These are phyloP conservation scores for Anser brachyrhynchus DNA, from an alignment of 2,113 vertebrate species.

Conservation along the genomic window DNA sequence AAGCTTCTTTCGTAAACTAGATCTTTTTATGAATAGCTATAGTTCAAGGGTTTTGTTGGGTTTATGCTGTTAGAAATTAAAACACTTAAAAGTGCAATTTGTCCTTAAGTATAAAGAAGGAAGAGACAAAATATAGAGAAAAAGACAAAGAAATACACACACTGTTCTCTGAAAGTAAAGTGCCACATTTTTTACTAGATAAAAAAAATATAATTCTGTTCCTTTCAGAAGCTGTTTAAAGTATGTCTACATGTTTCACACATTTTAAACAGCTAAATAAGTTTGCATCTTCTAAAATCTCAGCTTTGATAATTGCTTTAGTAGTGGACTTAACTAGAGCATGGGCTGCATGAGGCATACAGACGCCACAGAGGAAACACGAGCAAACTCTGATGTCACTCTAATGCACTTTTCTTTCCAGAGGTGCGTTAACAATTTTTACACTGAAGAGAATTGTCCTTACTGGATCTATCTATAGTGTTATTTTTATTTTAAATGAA, in stretches of 20 bases:
- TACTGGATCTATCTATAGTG: not conserved
- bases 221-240: not conserved
- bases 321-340: not conserved
- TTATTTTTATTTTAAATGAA: constrained; percentile 31
- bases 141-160: not conserved
- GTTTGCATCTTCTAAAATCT: constrained; percentile 23
- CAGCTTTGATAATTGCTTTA: constrained; percentile 22
- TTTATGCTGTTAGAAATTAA: constrained; percentile 22
- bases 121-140: not conserved
- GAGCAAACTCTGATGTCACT: not conserved
- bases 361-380: not conserved
- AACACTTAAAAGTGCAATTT: not conserved
- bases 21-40: not conserved
- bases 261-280: constrained; percentile 16
- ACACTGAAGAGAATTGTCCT: constrained; percentile 17
- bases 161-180: not conserved
- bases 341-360: not conserved
- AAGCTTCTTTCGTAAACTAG: not conserved
- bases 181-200: not conserved
- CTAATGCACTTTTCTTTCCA: constrained; percentile 26
- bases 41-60: not conserved
- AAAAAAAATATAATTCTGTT: not conserved
- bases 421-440: constrained; percentile 33
- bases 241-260: not conserved
- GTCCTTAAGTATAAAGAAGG: not conserved